Base-by-base conservation (phyloP, 2,888 invertebrate genomes). In the Antheraea assamensis region DNA sequence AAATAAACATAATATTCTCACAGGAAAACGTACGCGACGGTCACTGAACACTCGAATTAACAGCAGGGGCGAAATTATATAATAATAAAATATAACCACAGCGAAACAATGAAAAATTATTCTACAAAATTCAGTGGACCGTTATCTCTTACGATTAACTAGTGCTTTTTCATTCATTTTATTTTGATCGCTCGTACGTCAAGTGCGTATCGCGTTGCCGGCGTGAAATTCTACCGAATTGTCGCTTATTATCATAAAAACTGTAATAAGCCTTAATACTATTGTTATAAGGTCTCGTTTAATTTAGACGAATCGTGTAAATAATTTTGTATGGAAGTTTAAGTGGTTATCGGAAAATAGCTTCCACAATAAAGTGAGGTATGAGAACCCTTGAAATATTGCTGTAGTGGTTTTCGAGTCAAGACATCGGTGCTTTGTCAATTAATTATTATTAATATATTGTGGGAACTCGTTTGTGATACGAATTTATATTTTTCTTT, bases 281-380 rank as follows among this genome's bases (percentile, higher is more conserved):
- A 35, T n/a, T 2, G 0, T 0, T 0, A 52, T 84, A 89, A 81
- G 75, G 83, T 70, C 73, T n/a, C 76, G 47, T 76, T 76, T 85
- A 0, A 2, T n/a, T 1, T 72, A 73, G 30, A 0, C 0, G 2
- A 21, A 21, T 21, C 70, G 68, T 74, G 73, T 71, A 61, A 72
- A 42, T 76, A 75, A 74, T 71, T 74, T 81, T 78, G 83, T 85
- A 68, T 78, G 78, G 87, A 90, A 87, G 85, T 85, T 85, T 86
- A 87, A 92, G 92, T 88, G 90, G 91, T 87, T 89, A 89, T 90
- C 86, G 89, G 88, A 88, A 89, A 89, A 90, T 90, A 92, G 90
- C 89, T 92, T 91, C 85, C 83, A 87, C 88, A 81, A 85, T 85
- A 85, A 83, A 83, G 83, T 81, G 80, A 83, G 82, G 78, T 84